Evolutionary conservation across 2,113 vertebrate species (phyloP).

Genomic region (Anoplopoma fimbria): DNA sequence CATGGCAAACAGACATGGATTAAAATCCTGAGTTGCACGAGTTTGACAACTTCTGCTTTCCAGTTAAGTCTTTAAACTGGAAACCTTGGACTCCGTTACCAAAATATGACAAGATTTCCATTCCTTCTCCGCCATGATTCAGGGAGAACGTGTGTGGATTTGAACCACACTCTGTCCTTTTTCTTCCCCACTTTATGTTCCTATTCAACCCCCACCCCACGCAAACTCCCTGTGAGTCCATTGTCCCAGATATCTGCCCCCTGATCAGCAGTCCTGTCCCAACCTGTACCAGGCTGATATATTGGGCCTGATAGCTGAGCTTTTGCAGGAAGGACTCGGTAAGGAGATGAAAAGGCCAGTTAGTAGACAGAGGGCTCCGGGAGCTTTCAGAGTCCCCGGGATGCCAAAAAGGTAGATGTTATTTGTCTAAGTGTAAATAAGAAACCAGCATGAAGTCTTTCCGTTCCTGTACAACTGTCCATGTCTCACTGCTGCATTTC

Average conservation of each 20-base stretch:
- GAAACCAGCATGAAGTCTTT: not conserved
- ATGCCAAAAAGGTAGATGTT: slow-evolving; percentile 29
- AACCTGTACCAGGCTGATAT: slow-evolving; percentile 57
- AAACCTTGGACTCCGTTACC: not conserved
- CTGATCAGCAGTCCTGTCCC: slow-evolving; percentile 62
- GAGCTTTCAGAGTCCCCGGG: too few species aligned
- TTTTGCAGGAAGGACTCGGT: slow-evolving; percentile 7
- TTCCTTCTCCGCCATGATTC: not conserved
- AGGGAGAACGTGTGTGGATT: not conserved
- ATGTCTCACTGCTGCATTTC: not conserved
- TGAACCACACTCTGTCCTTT: slow-evolving; percentile 11
- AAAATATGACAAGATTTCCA: not conserved
- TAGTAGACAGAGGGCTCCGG: too few species aligned
- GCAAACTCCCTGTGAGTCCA: slow-evolving; percentile 36
- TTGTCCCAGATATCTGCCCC: slow-evolving; percentile 68
- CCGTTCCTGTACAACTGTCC: slow-evolving; percentile 7
- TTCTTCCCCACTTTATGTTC: not conserved
- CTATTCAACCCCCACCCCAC: not conserved
- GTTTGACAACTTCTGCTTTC: not conserved
- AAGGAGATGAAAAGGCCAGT: slow-evolving; percentile 47
- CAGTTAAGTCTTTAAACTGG: not conserved
- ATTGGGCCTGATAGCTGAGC: slow-evolving; percentile 52
- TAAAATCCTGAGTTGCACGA: not conserved
- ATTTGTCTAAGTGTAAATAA: slow-evolving; percentile 42
- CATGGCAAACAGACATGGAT: not conserved